Percentiles rank a stretch among this genome's conserved stretches.
These are phyloP conservation scores for Empis stercorea DNA, from an alignment of 2,888 invertebrate genomes.

Conservation along the genomic window DNA sequence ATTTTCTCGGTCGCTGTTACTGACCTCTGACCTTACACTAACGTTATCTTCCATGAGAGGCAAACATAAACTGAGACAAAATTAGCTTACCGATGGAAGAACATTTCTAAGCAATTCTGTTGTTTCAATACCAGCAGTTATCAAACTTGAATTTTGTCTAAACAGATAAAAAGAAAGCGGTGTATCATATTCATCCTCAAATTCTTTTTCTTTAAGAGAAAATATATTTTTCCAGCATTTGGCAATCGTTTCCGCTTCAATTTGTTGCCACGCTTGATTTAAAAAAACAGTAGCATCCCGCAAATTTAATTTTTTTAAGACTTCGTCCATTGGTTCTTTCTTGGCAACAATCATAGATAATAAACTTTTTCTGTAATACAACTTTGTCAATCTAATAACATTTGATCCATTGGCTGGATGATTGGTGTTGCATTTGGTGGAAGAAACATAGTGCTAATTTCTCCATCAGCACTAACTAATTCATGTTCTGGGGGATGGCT, in stretches of 20 bases:
- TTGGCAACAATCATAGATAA: background rate
- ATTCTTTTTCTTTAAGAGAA: background rate
- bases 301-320: background rate
- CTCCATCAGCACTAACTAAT: constrained; percentile 1
- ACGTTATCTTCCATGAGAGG: no score
- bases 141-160: no score
- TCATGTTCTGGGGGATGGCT: no score
- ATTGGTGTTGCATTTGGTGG: constrained; percentile 12
- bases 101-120: no score
- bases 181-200: background rate
- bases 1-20: no score
- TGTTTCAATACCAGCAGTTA: no score
- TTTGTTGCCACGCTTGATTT: background rate
- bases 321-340: background rate
- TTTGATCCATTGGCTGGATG: constrained; percentile 13
- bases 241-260: no score
- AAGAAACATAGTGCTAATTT: constrained; percentile 6
- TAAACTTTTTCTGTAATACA: background rate
- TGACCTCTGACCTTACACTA: no score
- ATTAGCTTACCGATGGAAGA: no score
- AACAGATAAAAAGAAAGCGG: background rate
- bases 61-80: no score
- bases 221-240: background rate
- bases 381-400: constrained; percentile 9
- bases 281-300: background rate